These are phyloP conservation scores for Biston betularia DNA, from an alignment of 2,888 invertebrate species.

Conservation along the genomic window DNA sequence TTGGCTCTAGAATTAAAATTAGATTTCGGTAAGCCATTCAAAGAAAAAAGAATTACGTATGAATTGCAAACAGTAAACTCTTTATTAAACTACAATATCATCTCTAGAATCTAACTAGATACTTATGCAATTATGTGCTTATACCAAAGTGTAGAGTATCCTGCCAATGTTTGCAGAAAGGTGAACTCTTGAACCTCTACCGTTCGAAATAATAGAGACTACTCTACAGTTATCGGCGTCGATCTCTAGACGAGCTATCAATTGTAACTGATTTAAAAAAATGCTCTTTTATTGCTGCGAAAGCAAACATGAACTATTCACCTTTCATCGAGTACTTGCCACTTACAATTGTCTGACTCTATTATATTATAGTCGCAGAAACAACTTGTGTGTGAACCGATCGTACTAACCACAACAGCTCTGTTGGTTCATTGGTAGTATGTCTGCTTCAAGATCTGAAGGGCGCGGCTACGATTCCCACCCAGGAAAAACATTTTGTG, in stretches of 20 bases:
- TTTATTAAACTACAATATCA: background rate
- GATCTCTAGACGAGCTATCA: constrained; percentile 17
- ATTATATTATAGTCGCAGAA: background rate
- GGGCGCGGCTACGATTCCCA: too few relatives aligned
- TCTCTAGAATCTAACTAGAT: background rate
- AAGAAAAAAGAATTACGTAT: too few relatives aligned
- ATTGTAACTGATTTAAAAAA: constrained; percentile 18
- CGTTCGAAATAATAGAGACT: constrained; percentile 28
- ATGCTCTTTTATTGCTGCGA: constrained; percentile 23
- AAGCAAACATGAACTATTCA: constrained; percentile 32
- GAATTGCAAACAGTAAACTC: too few relatives aligned
- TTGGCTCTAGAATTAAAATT: too few relatives aligned
- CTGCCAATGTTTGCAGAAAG: constrained; percentile 1
- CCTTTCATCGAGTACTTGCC: constrained; percentile 19
- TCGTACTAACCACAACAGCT: too few relatives aligned
- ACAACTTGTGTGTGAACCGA: too few relatives aligned
- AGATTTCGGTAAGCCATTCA: too few relatives aligned
- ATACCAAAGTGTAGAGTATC: constrained; percentile 4
- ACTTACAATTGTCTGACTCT: background rate
- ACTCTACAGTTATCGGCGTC: constrained; percentile 10
- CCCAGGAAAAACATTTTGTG: too few relatives aligned
- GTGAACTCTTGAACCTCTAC: constrained; percentile 21
- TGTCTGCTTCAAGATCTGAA: too few relatives aligned
- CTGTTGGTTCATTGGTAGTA: too few relatives aligned
- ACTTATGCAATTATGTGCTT: constrained; percentile 7